Evolutionary conservation across 2,797 vertebrate genomes (phyloP).

Genomic region (Chelon labrosus): DNA sequence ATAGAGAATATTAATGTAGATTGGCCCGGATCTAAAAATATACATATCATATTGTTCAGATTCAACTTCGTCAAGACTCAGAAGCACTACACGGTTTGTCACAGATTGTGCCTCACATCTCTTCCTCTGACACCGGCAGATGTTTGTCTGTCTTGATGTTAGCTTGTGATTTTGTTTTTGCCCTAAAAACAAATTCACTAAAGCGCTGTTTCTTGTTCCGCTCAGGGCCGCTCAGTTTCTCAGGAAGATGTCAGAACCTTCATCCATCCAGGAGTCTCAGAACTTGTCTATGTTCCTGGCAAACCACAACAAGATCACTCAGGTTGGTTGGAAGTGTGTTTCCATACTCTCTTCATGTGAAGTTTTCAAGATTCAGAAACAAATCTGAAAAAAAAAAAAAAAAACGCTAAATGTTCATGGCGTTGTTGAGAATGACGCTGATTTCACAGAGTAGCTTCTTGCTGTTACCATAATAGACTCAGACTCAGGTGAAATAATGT

Average conservation of each 20-base stretch:
- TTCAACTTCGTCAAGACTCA: neutral
- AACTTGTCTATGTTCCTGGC: slow-evolving; percentile 99
- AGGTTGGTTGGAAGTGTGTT: slow-evolving; percentile 80
- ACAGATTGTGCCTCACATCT: neutral
- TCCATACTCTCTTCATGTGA: too few species aligned
- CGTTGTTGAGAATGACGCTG: neutral
- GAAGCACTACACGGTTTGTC: too few species aligned
- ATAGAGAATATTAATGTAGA: neutral
- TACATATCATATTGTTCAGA: neutral
- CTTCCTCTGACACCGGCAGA: neutral
- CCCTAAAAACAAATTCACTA: neutral
- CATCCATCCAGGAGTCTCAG: slow-evolving; percentile 99
- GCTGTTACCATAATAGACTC: neutral
- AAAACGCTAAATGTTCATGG: neutral
- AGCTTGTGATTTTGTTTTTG: neutral
- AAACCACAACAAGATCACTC: slow-evolving; percentile 99
- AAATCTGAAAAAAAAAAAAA: neutral
- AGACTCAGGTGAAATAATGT: too few species aligned
- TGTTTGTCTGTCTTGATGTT: neutral
- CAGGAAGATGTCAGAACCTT: slow-evolving; percentile 97
- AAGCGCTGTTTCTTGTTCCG: neutral
- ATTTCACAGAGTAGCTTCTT: neutral
- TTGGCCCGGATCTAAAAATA: slow-evolving; percentile 1
- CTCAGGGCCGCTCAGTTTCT: slow-evolving; percentile 96
- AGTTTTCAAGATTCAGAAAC: too few species aligned